phyloP scores from a whole-genome alignment of 2,797 vertebrate genomes.

The Pangasius mekongensis region DNA sequence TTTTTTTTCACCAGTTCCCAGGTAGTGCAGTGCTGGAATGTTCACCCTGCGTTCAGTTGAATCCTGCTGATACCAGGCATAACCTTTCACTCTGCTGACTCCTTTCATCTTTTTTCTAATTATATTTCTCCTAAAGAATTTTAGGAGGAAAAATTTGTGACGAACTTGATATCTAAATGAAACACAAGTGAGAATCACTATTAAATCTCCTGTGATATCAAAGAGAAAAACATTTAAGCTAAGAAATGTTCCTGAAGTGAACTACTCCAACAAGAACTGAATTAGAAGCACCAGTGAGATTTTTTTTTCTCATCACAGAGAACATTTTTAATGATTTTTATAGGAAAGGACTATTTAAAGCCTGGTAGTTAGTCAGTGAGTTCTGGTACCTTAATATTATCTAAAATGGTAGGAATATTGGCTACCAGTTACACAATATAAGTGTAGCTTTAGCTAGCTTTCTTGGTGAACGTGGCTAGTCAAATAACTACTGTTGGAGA shows the following conservation, averaged over 20 bases:
- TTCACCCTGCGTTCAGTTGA: background rate
- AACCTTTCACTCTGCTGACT: background rate
- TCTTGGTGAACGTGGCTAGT: background rate
- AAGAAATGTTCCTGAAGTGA: no score
- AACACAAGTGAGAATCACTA: no score
- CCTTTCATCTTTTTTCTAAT: background rate
- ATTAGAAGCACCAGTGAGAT: background rate
- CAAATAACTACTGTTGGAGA: background rate
- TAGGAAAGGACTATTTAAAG: background rate
- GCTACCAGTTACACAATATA: background rate
- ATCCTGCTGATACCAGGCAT: background rate
- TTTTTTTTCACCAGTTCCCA: background rate
- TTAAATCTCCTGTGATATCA: no score
- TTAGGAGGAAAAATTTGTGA: background rate
- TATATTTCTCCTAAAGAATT: background rate
- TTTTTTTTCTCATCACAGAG: no score
- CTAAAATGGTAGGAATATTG: background rate
- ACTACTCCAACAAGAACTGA: background rate
- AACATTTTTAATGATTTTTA: background rate
- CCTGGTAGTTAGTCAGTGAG: background rate
- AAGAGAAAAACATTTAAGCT: no score
- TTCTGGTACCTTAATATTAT: background rate
- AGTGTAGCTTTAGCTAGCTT: background rate
- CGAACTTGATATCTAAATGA: background rate
- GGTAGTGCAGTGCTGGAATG: background rate